Percentiles rank a stretch among this genome's conserved stretches.
These are phyloP conservation scores for Microctonus aethiopoides DNA, from an alignment of 2,888 invertebrate genomes.

Conservation along the genomic window DNA sequence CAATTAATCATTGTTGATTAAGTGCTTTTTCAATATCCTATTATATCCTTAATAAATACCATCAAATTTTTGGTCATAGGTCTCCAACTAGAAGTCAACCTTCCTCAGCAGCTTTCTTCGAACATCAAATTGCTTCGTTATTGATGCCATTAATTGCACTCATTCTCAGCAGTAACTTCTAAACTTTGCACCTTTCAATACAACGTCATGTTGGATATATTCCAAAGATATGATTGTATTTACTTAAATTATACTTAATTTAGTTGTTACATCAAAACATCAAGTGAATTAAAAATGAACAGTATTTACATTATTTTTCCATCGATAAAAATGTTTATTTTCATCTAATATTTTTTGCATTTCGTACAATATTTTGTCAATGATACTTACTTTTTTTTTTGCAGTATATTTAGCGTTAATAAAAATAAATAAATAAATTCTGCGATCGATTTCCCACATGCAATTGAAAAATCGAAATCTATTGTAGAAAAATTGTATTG, in stretches of 20 bases:
- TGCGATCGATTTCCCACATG: not conserved
- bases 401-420: not conserved
- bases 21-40: not conserved
- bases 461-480: not conserved
- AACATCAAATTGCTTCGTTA: not conserved
- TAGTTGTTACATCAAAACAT: not conserved
- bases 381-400: no score
- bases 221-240: slow-evolving; percentile 7
- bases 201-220: not conserved
- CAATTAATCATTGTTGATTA: not conserved
- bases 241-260: not conserved
- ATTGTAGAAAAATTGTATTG: not conserved
- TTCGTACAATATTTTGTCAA: no score
- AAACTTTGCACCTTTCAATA: not conserved
- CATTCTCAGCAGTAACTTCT: not conserved
- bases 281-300: not conserved
- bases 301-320: no score
- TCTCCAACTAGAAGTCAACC: slow-evolving; percentile 43
- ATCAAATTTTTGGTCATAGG: slow-evolving; percentile 43
- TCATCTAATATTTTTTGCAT: no score
- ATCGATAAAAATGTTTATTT: no score
- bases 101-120: slow-evolving; percentile 21
- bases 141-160: slow-evolving; percentile 16
- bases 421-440: not conserved
- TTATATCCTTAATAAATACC: not conserved